Base-by-base conservation (phyloP, 1,140 invertebrate species). In the Laupala kohalensis region DNA sequence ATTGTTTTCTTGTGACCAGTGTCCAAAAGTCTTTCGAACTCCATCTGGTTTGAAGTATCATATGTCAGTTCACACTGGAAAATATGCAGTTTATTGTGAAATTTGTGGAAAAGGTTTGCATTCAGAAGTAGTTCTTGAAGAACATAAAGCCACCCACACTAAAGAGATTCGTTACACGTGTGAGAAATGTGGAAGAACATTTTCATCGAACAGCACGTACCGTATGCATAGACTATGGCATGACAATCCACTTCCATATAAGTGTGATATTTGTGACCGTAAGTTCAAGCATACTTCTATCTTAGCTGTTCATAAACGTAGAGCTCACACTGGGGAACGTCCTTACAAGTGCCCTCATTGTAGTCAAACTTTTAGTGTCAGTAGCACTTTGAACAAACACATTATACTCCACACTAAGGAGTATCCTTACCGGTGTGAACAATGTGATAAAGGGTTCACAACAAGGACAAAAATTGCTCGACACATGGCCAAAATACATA, bases 281-380 rank as follows among this genome's bases (percentile, higher is more conserved):
- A 71, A 72, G 25, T 74, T 74, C 67, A 68, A 69, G 15, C 73
- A 74, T 27, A 72, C 73, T 4, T 73, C 72, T 2, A 73, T 73
- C 23, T 29, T 73, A n/a, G 69, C 74, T 13, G 69, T 74, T 23
- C 74, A 75, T 28, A 69, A 69, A 64, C 65, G 74, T 19, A 19
- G 73, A 53, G 37, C 28, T 3, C 74, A 75, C 25, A 75, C 74
- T 24, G 74, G 74, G 6, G 74, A 75, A 65, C 69, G 67, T 24
- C 74, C 74, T 2, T 72, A 75, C 37, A 73, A 75, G 62, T 75
- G 74, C 63, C 69, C 72, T 4, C 65, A 75, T 28, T 75, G 74
- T 28, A 24, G 30, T n/a, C 64, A 69, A 4, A 64, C 70, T 26
- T 75, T 75, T 67, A 71, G 64, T 24, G 70, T 69, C 15, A 66